A percentile compares a stretch with the other conserved stretches of the same genome.
Conservation (phyloP, 2,113 vertebrate genomes). For the Ophiodon elongatus region DNA sequence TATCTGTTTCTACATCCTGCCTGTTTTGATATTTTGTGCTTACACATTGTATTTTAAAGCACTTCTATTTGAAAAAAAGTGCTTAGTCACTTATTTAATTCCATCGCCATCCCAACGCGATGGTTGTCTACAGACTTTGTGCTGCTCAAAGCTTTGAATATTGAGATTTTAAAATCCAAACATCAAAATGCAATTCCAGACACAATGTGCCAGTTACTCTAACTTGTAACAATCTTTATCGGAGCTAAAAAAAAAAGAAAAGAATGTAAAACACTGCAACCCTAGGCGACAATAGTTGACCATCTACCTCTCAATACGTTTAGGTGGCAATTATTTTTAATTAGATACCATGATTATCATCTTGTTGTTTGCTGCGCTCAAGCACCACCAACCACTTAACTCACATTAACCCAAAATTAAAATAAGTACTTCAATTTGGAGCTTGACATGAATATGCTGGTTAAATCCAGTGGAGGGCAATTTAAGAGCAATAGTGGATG, state of each 20-base stretch:
- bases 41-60: not conserved
- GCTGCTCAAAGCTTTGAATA: not conserved
- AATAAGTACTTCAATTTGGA: constrained; percentile 43
- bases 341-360: constrained; percentile 6
- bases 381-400: constrained; percentile 25
- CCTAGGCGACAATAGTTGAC: not conserved
- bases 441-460: constrained; percentile 30
- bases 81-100: not conserved
- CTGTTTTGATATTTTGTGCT: not conserved
- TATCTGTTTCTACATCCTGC: not conserved
- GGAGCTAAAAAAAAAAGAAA: no score
- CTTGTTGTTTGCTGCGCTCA: not conserved
- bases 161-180: not conserved
- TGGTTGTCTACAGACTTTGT: not conserved
- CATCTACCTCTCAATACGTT: not conserved
- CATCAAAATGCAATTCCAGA: not conserved
- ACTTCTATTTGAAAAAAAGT: not conserved
- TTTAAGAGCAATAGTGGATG: constrained; percentile 33
- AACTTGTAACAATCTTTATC: not conserved
- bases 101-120: not conserved
- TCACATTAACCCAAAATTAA: constrained; percentile 51
- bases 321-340: not conserved
- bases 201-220: no score
- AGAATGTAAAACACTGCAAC: not conserved
- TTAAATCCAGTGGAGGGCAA: constrained; percentile 5